Conservation (phyloP, 2,113 vertebrate genomes). For the Mola mola region DNA sequence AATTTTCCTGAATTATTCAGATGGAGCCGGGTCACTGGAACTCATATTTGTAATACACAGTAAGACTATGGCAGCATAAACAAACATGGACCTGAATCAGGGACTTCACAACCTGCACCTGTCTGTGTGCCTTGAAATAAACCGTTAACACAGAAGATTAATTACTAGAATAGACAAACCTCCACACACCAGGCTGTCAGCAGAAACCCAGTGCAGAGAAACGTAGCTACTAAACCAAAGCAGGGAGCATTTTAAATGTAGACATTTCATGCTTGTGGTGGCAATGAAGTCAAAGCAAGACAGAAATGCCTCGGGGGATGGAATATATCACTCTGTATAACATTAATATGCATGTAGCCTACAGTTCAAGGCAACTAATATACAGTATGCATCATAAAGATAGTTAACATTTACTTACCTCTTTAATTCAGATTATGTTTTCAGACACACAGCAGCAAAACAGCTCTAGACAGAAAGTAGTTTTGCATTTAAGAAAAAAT, state of each 20-base stretch:
- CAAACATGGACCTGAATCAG: not conserved
- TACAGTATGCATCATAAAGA: not conserved
- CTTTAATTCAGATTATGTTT: not conserved
- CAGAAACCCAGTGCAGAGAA: not conserved
- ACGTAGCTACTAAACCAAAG: slow-evolving; percentile 1
- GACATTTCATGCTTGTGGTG: slow-evolving; percentile 13
- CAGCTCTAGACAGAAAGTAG: not conserved
- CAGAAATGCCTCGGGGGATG: slow-evolving; percentile 20
- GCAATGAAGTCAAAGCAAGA: slow-evolving; percentile 22
- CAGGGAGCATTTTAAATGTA: slow-evolving; percentile 42
- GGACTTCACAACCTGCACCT: not conserved
- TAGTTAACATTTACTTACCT: slow-evolving; percentile 5
- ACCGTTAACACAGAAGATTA: not conserved
- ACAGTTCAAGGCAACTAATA: slow-evolving; percentile 20
- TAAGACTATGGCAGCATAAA: not conserved
- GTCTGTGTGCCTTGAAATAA: not conserved
- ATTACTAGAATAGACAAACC: not conserved
- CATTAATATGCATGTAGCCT: slow-evolving; percentile 37
- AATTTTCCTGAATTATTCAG: slow-evolving; percentile 14
- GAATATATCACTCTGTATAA: slow-evolving; percentile 16
- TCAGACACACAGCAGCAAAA: not conserved
- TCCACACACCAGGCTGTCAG: not conserved
- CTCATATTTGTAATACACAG: not conserved
- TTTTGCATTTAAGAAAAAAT: not conserved
- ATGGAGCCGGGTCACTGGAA: not conserved